These are phyloP conservation scores for Sebastes taczanowskii DNA, from an alignment of 2,797 vertebrate genomes.

Conservation along the genomic window DNA sequence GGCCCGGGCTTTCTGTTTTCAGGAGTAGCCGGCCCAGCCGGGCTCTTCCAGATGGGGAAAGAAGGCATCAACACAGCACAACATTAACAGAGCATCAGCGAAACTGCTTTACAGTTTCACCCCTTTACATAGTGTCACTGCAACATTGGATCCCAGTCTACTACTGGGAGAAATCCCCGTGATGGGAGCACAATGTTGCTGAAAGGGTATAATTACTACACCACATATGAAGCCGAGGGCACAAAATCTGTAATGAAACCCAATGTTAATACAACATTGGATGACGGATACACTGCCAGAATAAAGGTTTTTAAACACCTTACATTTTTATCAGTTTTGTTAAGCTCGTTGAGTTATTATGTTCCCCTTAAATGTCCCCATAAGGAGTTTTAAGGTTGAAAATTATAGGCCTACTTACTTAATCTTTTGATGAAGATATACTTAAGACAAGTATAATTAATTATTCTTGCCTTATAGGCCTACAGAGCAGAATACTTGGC, in stretches of 20 bases:
- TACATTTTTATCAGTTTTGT: conserved; percentile 30
- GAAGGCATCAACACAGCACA: conserved; percentile 70
- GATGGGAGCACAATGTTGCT: conserved; percentile 62
- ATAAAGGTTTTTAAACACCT: conserved; percentile 16
- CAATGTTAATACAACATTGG: conserved; percentile 31
- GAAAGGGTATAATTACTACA: conserved; percentile 66
- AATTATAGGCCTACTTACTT: too few relatives aligned
- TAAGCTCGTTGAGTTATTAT: not conserved
- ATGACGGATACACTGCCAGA: conserved; percentile 21
- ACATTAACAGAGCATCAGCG: conserved; percentile 66
- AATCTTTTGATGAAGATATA: too few relatives aligned
- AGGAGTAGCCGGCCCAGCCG: conserved; percentile 77
- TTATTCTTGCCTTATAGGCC: too few relatives aligned
- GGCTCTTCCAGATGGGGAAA: conserved; percentile 75
- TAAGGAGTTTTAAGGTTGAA: not conserved
- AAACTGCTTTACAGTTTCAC: conserved; percentile 42
- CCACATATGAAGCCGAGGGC: conserved; percentile 45
- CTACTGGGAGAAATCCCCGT: conserved; percentile 37
- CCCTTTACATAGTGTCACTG: conserved; percentile 25
- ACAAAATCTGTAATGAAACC: conserved; percentile 30
- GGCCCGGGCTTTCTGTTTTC: conserved; percentile 88
- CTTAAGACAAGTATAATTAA: too few relatives aligned
- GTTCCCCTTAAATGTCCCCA: not conserved
- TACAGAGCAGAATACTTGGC: too few relatives aligned
- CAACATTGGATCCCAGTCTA: conserved; percentile 58